Conservation (phyloP, 1,140 invertebrate genomes). For the Drosophila arizonae region DNA sequence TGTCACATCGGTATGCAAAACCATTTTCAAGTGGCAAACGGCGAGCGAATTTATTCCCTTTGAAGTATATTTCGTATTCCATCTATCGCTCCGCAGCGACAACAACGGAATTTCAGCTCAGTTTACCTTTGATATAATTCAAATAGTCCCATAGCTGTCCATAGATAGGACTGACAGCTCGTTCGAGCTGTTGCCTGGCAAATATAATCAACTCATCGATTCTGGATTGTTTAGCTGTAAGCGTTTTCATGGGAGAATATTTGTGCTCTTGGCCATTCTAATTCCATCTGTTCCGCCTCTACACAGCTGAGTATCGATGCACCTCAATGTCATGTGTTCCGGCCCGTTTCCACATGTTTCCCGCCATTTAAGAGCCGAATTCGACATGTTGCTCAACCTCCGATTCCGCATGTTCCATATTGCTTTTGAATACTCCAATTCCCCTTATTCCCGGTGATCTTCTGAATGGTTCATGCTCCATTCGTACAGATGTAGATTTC, state of each 20-base stretch:
- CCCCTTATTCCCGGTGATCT: too few species aligned
- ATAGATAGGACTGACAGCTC: neutral
- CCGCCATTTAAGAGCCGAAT: too few species aligned
- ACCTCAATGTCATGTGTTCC: too few species aligned
- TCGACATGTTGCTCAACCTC: too few species aligned
- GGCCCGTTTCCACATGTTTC: too few species aligned
- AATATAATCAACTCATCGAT: neutral
- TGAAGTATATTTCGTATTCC: constrained; percentile 3
- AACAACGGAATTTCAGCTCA: constrained; percentile 10
- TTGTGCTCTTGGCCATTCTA: neutral
- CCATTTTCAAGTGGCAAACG: neutral
- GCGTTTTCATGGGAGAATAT: too few species aligned
- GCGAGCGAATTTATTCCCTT: constrained; percentile 5
- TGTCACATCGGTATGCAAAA: neutral
- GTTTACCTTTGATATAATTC: constrained; percentile 2
- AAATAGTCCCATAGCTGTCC: neutral
- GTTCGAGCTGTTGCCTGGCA: neutral
- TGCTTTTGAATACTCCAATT: too few species aligned
- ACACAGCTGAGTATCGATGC: too few species aligned
- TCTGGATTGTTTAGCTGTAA: neutral
- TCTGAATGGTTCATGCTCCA: too few species aligned
- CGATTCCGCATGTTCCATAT: too few species aligned
- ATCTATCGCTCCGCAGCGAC: neutral
- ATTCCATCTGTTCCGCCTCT: neutral
- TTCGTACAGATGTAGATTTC: too few species aligned